phyloP scores from a whole-genome alignment of 2,888 invertebrate species.

The Dexiosoma caninum region DNA sequence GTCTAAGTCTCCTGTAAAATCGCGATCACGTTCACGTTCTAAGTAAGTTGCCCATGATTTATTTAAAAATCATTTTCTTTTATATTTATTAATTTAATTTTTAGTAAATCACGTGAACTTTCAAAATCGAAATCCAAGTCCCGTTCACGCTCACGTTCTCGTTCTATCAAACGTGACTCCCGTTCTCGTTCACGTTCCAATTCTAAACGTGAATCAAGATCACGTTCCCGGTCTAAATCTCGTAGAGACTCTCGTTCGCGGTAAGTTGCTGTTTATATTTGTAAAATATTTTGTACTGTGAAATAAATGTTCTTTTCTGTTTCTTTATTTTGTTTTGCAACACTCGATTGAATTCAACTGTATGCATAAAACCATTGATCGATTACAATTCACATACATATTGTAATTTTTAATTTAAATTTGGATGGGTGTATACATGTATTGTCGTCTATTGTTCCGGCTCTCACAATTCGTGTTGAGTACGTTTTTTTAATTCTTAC shows the following conservation, averaged over 20 bases:
- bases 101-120: conserved; percentile 81
- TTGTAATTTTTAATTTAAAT: conserved; percentile 49
- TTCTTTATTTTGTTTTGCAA: conserved; percentile 63
- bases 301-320: conserved; percentile 61
- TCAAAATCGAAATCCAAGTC: conserved; percentile 84
- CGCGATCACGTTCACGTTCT: conserved; percentile 86
- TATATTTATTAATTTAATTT: conserved; percentile 64
- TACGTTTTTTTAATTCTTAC: conserved; percentile 50
- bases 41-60: conserved; percentile 80
- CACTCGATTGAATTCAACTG: conserved; percentile 45
- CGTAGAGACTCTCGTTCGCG: conserved; percentile 80
- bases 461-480: conserved; percentile 55
- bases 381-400: conserved; percentile 46
- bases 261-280: conserved; percentile 67
- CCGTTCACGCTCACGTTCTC: conserved; percentile 80
- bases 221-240: conserved; percentile 78
- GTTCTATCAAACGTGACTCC: conserved; percentile 78
- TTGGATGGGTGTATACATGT: conserved; percentile 45
- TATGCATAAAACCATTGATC: conserved; percentile 40
- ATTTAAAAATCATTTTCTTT: background rate
- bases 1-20: conserved; percentile 87
- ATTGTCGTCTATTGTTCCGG: conserved; percentile 33
- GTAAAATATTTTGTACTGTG: conserved; percentile 8
- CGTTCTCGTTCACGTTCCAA: conserved; percentile 76
- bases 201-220: conserved; percentile 77